phyloP scores from a whole-genome alignment of 1,140 invertebrate species.

The Eufriesea mexicana region DNA sequence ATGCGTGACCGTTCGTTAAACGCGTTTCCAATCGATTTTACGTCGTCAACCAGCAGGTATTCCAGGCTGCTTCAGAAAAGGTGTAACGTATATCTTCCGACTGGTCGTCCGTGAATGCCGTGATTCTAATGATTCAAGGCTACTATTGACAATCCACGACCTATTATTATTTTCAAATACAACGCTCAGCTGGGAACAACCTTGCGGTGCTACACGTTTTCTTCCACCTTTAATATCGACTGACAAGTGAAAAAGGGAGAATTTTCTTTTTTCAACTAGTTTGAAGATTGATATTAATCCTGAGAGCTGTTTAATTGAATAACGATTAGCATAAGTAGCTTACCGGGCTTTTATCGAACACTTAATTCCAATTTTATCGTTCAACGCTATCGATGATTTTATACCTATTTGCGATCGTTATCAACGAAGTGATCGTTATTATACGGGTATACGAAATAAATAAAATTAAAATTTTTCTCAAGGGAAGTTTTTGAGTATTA shows the following conservation, averaged over 20 bases:
- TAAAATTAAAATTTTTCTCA: too few relatives aligned
- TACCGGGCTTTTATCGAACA: conserved; percentile 25
- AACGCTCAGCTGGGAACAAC: background rate
- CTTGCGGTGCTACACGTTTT: background rate
- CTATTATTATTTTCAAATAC: conserved; percentile 44
- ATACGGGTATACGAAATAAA: background rate
- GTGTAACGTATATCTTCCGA: conserved; percentile 34
- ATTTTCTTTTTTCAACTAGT: too few relatives aligned
- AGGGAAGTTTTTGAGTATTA: too few relatives aligned
- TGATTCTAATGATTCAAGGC: conserved; percentile 44
- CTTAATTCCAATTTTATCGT: conserved; percentile 22
- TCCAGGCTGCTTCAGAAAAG: conserved; percentile 5
- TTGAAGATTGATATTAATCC: background rate
- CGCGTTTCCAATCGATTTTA: conserved; percentile 24
- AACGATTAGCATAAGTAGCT: background rate
- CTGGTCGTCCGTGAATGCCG: conserved; percentile 37
- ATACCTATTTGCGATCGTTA: background rate
- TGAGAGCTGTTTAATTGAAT: background rate
- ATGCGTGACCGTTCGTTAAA: conserved; percentile 5
- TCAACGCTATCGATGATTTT: background rate
- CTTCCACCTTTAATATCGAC: background rate
- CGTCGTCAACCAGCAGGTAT: conserved; percentile 30
- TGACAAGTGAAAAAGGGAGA: background rate
- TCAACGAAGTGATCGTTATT: background rate
- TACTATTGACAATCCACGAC: conserved; percentile 40